Conservation (phyloP, 2,113 vertebrate species). For the Aspiorhynchus laticeps region DNA sequence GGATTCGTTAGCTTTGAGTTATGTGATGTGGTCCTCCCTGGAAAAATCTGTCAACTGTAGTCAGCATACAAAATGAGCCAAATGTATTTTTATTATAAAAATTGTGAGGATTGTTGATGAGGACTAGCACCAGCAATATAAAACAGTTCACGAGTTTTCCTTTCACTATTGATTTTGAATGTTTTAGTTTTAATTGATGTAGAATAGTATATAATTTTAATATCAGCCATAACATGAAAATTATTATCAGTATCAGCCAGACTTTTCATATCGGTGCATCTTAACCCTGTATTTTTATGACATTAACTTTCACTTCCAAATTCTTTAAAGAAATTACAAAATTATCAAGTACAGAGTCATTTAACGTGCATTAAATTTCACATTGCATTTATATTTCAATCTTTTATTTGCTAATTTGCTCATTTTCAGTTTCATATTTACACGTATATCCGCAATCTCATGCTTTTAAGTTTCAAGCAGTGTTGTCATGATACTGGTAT, state of each 20-base stretch:
- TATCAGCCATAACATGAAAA: too few species aligned
- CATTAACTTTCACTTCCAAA: too few species aligned
- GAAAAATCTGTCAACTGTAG: not conserved
- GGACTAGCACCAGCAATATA: too few species aligned
- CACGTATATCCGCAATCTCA: not conserved
- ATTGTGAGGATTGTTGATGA: too few species aligned
- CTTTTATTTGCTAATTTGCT: not conserved
- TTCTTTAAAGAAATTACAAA: too few species aligned
- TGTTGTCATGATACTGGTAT: not conserved
- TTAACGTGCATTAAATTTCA: not conserved
- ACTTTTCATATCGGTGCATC: too few species aligned
- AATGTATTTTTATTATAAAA: not conserved
- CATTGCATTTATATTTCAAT: not conserved
- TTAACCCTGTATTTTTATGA: too few species aligned
- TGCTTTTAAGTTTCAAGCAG: not conserved
- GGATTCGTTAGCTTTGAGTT: not conserved
- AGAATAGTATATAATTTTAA: not conserved
- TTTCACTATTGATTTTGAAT: too few species aligned
- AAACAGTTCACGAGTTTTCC: too few species aligned
- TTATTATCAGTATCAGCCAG: too few species aligned
- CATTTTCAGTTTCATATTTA: not conserved
- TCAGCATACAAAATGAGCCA: not conserved
- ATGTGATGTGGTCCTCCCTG: not conserved
- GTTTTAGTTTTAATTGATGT: not conserved
- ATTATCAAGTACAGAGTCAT: not conserved